Percentiles rank a stretch among this genome's conserved stretches.
Conservation (phyloP, 1,140 invertebrate genomes). For the Drosophila lacertosa region DNA sequence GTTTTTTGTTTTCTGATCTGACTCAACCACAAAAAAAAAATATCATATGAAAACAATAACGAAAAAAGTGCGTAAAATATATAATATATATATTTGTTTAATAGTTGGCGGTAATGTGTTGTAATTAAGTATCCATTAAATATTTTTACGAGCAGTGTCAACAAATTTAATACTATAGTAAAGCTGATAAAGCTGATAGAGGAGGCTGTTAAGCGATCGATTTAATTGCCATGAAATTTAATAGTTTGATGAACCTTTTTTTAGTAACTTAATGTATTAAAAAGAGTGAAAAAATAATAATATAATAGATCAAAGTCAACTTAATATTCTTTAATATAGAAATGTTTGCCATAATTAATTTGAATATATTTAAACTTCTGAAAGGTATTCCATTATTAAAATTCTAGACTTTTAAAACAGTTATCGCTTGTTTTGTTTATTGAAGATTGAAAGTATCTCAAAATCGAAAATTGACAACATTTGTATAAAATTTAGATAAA, state of each 20-base stretch:
- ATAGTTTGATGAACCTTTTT: neutral
- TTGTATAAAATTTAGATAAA: too few relatives aligned
- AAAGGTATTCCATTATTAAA: too few relatives aligned
- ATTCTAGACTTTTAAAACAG: too few relatives aligned
- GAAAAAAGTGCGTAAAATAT: neutral
- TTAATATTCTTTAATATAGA: too few relatives aligned
- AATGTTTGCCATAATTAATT: too few relatives aligned
- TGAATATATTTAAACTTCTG: too few relatives aligned
- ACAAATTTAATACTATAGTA: neutral
- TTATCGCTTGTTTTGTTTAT: too few relatives aligned
- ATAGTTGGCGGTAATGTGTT: constrained; percentile 2
- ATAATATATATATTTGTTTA: neutral
- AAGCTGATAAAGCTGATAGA: neutral
- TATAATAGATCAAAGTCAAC: too few relatives aligned
- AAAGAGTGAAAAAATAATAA: too few relatives aligned
- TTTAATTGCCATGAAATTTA: neutral
- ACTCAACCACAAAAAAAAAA: neutral
- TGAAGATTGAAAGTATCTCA: too few relatives aligned
- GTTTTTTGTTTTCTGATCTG: neutral
- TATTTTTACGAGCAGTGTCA: neutral
- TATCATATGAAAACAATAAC: neutral
- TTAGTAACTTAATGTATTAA: too few relatives aligned
- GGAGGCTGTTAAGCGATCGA: neutral
- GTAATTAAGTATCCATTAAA: neutral
- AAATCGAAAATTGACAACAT: too few relatives aligned